Base-by-base conservation (phyloP, 2,113 vertebrate species). In the Nothocercus julius region DNA sequence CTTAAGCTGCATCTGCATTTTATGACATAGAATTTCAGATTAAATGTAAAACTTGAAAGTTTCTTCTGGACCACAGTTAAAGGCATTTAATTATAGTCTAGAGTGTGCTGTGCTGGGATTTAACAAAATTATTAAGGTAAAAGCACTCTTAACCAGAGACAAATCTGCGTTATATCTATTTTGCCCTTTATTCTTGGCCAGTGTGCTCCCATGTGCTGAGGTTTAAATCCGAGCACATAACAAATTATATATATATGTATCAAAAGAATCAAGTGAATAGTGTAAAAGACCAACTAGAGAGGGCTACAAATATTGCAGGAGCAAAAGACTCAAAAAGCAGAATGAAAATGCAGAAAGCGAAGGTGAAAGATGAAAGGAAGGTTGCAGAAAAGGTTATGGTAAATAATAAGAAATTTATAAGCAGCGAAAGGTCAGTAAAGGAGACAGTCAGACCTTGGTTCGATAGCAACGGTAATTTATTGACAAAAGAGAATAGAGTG, bases 351-450 rank as follows among this genome's bases (percentile, higher is more conserved):
- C 32, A 85, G 69, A 81, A 69, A 51, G 38, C 32, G 67, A 86
- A 70, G 78, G 53, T 68, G 22, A 85, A 80, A 54, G 25, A 69
- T 77, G 80, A 85, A 93, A 90, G 28, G 45, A 88, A 92, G 30
- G 53, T 83, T 84, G 51, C 54, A 63, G 32, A 47, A 92, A 92
- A 18, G 30, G 49, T 27, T 86, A 58, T 21, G 40, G 84, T 89
- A 92, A 77, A 76, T 82, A 92, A 90, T 78, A 92, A 91, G 89
- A 88, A 93, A 91, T 69, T 81, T 75, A 63, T 49, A 90, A 94
- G 76, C 6, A 64, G 32, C 27, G 68, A 87, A 59, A 79, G 58
- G 42, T 91, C 73, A 89, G 67, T 59, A 64, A 42, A 87, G 67
- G n/a, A 92, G n/a, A 63, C 58, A 56, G 17, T 25, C 58, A 84